Evolutionary conservation across 2,113 vertebrate species (phyloP).

Genomic region (Amphilophus citrinellus): DNA sequence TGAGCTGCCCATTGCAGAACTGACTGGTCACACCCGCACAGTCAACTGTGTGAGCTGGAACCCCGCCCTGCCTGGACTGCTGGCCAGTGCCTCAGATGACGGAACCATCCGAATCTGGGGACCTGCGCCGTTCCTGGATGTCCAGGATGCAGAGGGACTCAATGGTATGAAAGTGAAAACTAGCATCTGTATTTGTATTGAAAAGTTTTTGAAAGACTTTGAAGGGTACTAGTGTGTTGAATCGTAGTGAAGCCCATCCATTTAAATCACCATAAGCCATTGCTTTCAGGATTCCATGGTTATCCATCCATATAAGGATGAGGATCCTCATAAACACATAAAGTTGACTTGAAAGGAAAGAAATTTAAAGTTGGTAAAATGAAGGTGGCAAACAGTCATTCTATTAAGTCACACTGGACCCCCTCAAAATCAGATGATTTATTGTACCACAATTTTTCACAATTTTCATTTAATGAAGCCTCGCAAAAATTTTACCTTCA

Average conservation of each 20-base stretch:
- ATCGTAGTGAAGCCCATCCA: background rate
- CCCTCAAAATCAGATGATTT: too few species aligned
- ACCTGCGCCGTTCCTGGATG: conserved; percentile 92
- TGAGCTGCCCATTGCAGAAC: conserved; percentile 95
- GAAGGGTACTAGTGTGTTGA: too few species aligned
- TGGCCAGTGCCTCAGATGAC: conserved; percentile 97
- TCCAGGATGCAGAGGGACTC: conserved; percentile 91
- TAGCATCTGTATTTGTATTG: background rate
- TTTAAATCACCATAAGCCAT: background rate
- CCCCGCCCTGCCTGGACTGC: conserved; percentile 91
- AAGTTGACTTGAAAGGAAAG: background rate
- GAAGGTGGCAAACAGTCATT: background rate
- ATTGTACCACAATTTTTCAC: too few species aligned
- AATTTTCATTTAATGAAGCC: too few species aligned
- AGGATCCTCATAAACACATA: too few species aligned
- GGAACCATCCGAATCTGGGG: conserved; percentile 98
- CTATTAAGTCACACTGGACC: background rate
- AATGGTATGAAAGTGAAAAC: conserved; percentile 58
- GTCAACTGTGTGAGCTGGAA: conserved; percentile 99
- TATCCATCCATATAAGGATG: too few species aligned
- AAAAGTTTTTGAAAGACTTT: too few species aligned
- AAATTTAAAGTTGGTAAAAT: background rate
- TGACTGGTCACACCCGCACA: conserved; percentile 95
- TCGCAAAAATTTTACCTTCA: too few species aligned
- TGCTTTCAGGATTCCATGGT: too few species aligned